A percentile compares a stretch with the other conserved stretches of the same genome.
These are phyloP conservation scores for Hypsopygia costalis DNA, from an alignment of 2,888 invertebrate species.

Conservation along the genomic window DNA sequence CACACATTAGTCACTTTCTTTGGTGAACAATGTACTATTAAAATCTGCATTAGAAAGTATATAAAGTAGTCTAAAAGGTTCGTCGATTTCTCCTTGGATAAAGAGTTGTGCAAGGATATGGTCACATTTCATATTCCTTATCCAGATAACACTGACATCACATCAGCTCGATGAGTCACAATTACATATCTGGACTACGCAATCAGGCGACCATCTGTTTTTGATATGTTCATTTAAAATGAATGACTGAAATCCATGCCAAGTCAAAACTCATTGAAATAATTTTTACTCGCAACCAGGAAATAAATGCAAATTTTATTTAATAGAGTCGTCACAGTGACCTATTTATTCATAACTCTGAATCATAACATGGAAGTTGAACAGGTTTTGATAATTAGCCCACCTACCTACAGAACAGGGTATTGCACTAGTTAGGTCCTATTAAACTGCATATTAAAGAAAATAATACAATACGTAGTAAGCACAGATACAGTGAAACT, in stretches of 20 bases:
- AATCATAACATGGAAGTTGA: neutral
- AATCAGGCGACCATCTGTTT: conserved; percentile 67
- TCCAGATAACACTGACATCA: conserved; percentile 55
- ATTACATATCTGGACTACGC: conserved; percentile 47
- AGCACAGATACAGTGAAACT: no score
- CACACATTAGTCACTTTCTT: no score
- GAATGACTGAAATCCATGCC: conserved; percentile 17
- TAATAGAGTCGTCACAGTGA: conserved; percentile 1
- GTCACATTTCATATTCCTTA: conserved; percentile 53
- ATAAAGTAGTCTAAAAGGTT: no score
- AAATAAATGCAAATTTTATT: conserved; percentile 2
- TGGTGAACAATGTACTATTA: no score
- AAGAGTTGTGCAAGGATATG: conserved; percentile 33
- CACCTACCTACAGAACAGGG: neutral
- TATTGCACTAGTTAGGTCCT: no score
- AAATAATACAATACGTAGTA: no score
- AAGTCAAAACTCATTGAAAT: neutral
- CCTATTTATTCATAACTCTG: conserved; percentile 4
- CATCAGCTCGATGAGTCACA: conserved; percentile 62
- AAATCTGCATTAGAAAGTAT: no score
- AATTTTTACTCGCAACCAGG: conserved; percentile 2
- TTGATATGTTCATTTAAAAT: conserved; percentile 53
- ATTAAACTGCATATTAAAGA: no score
- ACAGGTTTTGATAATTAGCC: conserved; percentile 5
- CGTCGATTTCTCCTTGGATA: no score